Percentiles rank a stretch among this genome's conserved stretches.
Conservation (phyloP, 2,797 vertebrate genomes). For the Darevskia nairensis region DNA sequence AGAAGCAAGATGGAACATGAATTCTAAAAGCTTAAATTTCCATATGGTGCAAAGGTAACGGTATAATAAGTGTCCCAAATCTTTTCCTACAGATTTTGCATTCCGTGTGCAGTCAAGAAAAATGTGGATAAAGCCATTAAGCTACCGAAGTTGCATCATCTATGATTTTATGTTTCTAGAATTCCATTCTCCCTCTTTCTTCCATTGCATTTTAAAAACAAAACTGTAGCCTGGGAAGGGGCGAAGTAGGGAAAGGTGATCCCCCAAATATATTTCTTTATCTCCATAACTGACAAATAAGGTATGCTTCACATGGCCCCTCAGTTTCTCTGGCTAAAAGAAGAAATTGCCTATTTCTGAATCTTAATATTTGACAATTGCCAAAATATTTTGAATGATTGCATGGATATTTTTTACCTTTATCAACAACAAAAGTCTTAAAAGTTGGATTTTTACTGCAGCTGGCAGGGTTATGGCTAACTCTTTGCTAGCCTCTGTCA, state of each 20-base stretch:
- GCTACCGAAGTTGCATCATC: not conserved
- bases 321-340: not conserved
- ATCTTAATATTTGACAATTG: not conserved
- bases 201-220: not conserved
- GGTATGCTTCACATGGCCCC: not conserved
- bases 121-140: not conserved
- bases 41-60: slow-evolving; percentile 77
- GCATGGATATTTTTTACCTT: not conserved
- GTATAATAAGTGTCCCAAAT: not conserved
- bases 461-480: no score
- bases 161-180: not conserved
- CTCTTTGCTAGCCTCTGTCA: no score
- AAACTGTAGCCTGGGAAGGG: not conserved
- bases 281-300: not conserved
- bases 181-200: not conserved
- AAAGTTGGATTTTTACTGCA: not conserved
- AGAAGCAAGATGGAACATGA: slow-evolving; percentile 78
- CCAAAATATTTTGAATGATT: not conserved
- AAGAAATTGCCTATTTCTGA: not conserved
- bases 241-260: not conserved
- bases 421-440: not conserved
- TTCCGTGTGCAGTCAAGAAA: not conserved
- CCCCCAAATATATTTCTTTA: not conserved
- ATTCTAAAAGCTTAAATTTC: slow-evolving; percentile 84
- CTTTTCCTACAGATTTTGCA: not conserved